These are phyloP conservation scores for Maniola hyperantus DNA, from an alignment of 2,888 invertebrate species.

Conservation along the genomic window DNA sequence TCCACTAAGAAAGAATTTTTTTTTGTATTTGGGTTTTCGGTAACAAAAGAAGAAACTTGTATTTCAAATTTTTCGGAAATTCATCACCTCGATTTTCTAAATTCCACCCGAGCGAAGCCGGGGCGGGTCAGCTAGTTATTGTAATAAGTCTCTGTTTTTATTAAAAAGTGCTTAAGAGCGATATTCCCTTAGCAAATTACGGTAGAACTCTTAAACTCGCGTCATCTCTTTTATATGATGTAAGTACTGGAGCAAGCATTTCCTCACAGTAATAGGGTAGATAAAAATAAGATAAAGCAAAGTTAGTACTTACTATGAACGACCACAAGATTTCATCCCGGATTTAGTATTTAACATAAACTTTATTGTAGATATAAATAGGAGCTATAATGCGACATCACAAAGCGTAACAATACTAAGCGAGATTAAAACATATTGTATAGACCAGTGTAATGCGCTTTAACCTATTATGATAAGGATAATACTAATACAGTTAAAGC, in stretches of 20 bases:
- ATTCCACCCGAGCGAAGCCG: too few relatives aligned
- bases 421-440: slow-evolving; percentile 10
- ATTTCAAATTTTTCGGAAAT: too few relatives aligned
- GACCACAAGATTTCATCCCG: not conserved
- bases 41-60: too few relatives aligned
- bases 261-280: slow-evolving; percentile 30
- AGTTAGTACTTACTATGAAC: slow-evolving; percentile 12
- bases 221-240: slow-evolving; percentile 33
- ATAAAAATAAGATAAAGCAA: slow-evolving; percentile 32
- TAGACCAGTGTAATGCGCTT: not conserved
- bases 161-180: not conserved
- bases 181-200: slow-evolving; percentile 2
- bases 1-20: too few relatives aligned
- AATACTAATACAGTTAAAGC: not conserved
- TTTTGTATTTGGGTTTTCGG: too few relatives aligned
- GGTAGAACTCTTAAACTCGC: slow-evolving; percentile 3
- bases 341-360: slow-evolving; percentile 1
- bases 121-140: too few relatives aligned
- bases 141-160: not conserved
- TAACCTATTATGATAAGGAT: not conserved
- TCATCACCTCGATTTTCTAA: too few relatives aligned
- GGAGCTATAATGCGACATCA: slow-evolving; percentile 6
- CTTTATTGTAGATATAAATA: slow-evolving; percentile 1
- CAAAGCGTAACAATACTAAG: not conserved
- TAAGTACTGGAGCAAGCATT: slow-evolving; percentile 32